A percentile compares a stretch with the other conserved stretches of the same genome.
These are phyloP conservation scores for Thaleichthys pacificus DNA, from an alignment of 2,797 vertebrate species.

Conservation along the genomic window DNA sequence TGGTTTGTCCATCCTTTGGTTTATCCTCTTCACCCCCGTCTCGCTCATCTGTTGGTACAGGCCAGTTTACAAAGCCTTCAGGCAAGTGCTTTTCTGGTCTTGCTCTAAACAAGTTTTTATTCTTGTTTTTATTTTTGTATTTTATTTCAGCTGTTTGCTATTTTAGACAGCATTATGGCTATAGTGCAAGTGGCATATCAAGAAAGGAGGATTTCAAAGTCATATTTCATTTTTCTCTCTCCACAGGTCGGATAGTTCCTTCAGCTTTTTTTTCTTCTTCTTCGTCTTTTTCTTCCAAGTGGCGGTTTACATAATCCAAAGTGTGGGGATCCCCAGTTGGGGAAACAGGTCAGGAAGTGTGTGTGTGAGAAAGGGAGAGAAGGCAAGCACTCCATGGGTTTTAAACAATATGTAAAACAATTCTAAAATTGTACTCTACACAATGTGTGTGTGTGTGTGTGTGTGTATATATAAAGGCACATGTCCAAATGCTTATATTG, in stretches of 20 bases:
- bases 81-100: conserved; percentile 64
- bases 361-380: background rate
- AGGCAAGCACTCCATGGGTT: background rate
- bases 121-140: background rate
- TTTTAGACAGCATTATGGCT: too few relatives aligned
- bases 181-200: too few relatives aligned
- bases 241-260: conserved; percentile 93
- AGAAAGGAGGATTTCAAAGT: background rate
- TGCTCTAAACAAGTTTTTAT: background rate
- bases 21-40: conserved; percentile 93
- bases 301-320: conserved; percentile 89
- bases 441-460: conserved; percentile 21
- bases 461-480: conserved; percentile 19
- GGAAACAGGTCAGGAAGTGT: conserved; percentile 89
- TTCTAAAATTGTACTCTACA: background rate
- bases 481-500: conserved; percentile 6
- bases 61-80: conserved; percentile 97
- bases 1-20: conserved; percentile 94
- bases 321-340: conserved; percentile 88
- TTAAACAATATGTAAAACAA: too few relatives aligned
- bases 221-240: background rate
- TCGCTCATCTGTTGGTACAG: conserved; percentile 97
- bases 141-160: too few relatives aligned
- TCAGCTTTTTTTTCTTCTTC: conserved; percentile 99
- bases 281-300: conserved; percentile 96